phyloP scores from a whole-genome alignment of 1,140 invertebrate genomes.

The Drosophila varians region DNA sequence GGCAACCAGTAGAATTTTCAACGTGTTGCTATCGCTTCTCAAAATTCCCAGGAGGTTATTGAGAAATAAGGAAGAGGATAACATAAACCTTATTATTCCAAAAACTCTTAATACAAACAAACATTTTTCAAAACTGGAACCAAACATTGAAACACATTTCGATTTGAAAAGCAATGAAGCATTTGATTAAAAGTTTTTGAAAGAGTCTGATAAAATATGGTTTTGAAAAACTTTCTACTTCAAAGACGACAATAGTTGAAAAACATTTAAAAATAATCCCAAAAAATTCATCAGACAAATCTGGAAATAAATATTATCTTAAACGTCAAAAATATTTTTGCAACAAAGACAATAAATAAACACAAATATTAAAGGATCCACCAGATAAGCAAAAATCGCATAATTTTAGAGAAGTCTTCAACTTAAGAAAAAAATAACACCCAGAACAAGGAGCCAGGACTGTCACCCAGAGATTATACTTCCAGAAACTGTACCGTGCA shows the following conservation, averaged over 20 bases:
- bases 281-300: not conserved
- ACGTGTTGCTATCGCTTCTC: not conserved
- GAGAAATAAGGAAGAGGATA: not conserved
- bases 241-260: not conserved
- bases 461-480: constrained; percentile 13
- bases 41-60: not conserved
- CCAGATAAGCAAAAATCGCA: not conserved
- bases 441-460: not conserved
- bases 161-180: no score
- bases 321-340: not conserved
- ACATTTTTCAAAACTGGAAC: not conserved
- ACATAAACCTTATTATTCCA: no score
- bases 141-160: not conserved
- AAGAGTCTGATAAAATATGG: no score
- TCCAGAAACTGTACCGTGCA: not conserved
- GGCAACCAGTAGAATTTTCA: not conserved
- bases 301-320: not conserved
- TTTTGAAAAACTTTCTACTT: no score
- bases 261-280: not conserved
- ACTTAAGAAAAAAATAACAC: not conserved
- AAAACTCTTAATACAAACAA: no score
- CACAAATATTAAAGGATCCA: not conserved
- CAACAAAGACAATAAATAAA: not conserved
- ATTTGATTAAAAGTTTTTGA: no score
- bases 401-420: not conserved